Evolutionary conservation across 2,113 vertebrate genomes (phyloP).

Genomic region (Trogon surrucura): DNA sequence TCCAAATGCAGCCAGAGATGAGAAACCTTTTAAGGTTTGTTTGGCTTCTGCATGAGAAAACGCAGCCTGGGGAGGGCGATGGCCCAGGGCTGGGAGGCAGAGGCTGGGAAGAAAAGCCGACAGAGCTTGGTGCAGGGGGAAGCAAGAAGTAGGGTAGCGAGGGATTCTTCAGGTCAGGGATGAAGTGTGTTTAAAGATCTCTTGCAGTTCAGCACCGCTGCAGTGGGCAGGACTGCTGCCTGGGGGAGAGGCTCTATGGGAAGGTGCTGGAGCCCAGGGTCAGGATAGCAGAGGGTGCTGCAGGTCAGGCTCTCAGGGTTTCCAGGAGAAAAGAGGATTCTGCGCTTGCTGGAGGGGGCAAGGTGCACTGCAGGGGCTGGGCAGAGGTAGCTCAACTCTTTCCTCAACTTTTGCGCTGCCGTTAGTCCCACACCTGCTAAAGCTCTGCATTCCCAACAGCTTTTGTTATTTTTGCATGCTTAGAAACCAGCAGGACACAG

Average conservation of each 20-base stretch:
- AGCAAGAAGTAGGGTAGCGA: not conserved
- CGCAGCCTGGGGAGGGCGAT: not conserved
- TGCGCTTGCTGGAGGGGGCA: not conserved
- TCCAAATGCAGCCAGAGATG: not conserved
- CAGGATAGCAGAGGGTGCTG: not conserved
- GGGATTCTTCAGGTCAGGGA: not conserved
- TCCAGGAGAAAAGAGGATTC: not conserved
- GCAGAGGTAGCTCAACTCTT: not conserved
- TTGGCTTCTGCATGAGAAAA: constrained; percentile 24
- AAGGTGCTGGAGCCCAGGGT: not conserved
- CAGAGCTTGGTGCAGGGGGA: accelerated
- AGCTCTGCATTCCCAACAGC: not conserved
- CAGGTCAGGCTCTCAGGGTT: not conserved
- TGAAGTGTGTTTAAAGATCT: not conserved
- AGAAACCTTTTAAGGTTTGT: constrained; percentile 14
- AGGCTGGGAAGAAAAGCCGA: not conserved
- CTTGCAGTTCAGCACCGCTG: not conserved
- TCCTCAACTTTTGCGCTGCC: not conserved
- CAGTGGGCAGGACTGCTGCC: not conserved
- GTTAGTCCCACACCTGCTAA: not conserved
- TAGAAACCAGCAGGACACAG: not conserved
- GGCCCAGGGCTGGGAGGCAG: not conserved
- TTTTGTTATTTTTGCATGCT: not conserved
- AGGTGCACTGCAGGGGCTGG: not conserved
- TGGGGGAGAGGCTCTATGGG: accelerated